Conservation (phyloP, 2,113 vertebrate species). For the Maccullochella peelii region DNA sequence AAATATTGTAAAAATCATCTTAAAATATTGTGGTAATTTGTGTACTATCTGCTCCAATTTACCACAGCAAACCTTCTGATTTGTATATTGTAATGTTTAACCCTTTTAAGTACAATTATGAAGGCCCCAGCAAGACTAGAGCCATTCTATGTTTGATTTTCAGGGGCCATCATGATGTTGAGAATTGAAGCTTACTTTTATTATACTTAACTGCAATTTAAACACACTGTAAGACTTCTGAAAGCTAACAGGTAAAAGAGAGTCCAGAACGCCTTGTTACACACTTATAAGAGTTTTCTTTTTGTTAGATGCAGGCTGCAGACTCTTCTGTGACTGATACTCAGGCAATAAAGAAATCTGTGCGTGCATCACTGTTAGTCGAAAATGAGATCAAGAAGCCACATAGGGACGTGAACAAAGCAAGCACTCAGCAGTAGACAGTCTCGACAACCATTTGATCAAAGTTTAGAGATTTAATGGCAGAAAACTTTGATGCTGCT, state of each 20-base stretch:
- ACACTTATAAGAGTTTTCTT: conserved; percentile 13
- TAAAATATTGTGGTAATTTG: no score
- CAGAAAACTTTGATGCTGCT: conserved; percentile 49
- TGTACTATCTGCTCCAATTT: not conserved
- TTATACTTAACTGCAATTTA: not conserved
- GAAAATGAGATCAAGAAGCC: conserved; percentile 64
- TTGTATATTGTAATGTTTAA: no score
- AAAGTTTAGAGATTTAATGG: conserved; percentile 59
- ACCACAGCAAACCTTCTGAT: no score
- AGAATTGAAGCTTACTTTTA: not conserved
- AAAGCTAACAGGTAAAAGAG: not conserved
- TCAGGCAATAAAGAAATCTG: conserved; percentile 38
- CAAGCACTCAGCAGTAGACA: conserved; percentile 38
- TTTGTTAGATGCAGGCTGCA: not conserved
- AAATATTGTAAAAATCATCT: no score
- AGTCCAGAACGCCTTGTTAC: not conserved
- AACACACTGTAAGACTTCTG: not conserved
- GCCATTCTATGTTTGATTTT: not conserved
- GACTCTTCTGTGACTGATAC: conserved; percentile 30
- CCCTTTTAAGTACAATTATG: no score
- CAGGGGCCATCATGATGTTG: not conserved
- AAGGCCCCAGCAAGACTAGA: not conserved
- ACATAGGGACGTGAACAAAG: conserved; percentile 57
- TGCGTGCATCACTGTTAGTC: conserved; percentile 24
- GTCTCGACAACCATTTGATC: conserved; percentile 56